phyloP scores from a whole-genome alignment of 2,113 vertebrate species.

The Struthio camelus region DNA sequence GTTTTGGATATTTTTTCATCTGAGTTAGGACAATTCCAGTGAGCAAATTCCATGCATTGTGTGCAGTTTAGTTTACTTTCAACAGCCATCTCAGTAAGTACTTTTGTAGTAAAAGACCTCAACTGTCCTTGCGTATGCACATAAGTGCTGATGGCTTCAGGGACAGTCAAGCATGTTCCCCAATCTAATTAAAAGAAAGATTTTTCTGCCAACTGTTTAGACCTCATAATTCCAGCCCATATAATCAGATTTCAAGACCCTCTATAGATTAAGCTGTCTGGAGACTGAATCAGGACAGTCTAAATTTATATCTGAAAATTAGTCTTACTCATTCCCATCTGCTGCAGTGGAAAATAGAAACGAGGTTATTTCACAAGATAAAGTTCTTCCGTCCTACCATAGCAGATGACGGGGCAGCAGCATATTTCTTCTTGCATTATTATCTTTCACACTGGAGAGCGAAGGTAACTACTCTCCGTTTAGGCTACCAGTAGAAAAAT shows the following conservation, averaged over 20 bases:
- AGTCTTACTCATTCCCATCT: conserved; percentile 54
- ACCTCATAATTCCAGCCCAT: not conserved
- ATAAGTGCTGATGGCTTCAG: not conserved
- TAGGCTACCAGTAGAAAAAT: not conserved
- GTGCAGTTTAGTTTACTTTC: not conserved
- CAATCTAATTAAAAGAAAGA: conserved; percentile 45
- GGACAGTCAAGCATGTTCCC: not conserved
- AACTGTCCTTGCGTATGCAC: not conserved
- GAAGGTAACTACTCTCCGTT: not conserved
- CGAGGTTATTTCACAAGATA: not conserved
- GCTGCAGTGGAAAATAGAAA: not conserved
- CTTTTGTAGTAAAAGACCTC: not conserved
- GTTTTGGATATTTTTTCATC: not conserved
- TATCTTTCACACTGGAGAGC: not conserved
- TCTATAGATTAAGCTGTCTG: not conserved
- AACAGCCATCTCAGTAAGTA: not conserved
- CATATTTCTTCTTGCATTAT: not conserved
- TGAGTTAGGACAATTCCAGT: not conserved
- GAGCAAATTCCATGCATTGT: not conserved
- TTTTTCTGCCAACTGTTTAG: conserved; percentile 40
- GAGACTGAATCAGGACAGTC: conserved; percentile 22
- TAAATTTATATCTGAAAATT: conserved; percentile 47
- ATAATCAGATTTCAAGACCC: conserved; percentile 49
- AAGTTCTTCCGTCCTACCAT: not conserved
- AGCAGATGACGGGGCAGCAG: not conserved